Conservation (phyloP, 2,888 invertebrate genomes). For the Imbricaverruca yamaguchii region DNA sequence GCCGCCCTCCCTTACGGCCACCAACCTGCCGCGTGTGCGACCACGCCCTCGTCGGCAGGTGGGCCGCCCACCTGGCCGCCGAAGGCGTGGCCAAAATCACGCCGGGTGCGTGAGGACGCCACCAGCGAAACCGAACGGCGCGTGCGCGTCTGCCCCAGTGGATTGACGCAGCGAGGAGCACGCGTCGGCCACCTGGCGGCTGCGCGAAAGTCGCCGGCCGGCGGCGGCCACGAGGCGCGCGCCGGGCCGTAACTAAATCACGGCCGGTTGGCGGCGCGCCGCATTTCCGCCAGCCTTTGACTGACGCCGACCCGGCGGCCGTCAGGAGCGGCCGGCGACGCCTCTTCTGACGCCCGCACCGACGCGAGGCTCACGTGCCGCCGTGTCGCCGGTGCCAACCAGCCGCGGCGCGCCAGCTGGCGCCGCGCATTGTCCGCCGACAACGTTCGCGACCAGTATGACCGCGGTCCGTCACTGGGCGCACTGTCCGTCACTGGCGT, state of each 20-base stretch:
- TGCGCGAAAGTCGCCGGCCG: background rate
- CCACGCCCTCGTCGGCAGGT: background rate
- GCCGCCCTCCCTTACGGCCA: too few species aligned
- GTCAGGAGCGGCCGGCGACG: too few species aligned
- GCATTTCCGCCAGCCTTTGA: background rate
- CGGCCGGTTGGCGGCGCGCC: background rate
- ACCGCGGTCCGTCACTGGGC: too few species aligned
- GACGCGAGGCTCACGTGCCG: background rate
- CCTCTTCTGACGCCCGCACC: background rate
- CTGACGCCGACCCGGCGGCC: background rate
- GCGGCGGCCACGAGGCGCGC: background rate
- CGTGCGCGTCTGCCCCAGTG: background rate
- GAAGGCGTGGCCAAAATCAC: background rate
- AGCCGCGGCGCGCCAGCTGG: background rate
- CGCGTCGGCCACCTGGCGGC: background rate
- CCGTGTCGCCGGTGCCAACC: background rate
- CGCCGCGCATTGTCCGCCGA: background rate
- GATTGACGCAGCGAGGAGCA: background rate
- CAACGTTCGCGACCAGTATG: background rate
- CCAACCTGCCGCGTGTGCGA: too few species aligned
- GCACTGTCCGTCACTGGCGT: too few species aligned
- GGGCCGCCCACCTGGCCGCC: background rate
- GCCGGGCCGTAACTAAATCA: background rate
- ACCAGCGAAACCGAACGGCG: conserved; percentile 9
- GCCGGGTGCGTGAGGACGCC: conserved; percentile 11